Evolutionary conservation across 1,140 invertebrate genomes (phyloP).

Genomic region (Brachionus angularis): DNA sequence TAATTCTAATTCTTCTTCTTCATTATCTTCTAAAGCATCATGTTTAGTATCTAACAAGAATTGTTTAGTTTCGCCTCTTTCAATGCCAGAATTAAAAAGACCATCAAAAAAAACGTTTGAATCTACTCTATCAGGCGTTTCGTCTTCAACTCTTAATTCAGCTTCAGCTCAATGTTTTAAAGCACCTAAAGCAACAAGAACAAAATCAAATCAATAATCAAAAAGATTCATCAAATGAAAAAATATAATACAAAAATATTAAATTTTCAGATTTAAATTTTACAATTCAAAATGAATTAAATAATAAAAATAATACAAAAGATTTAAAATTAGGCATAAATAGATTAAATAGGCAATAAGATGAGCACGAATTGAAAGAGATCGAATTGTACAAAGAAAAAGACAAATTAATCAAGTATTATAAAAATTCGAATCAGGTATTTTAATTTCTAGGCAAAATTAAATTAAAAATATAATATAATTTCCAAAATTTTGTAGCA

Average conservation of each 20-base stretch:
- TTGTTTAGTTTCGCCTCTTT: too few species aligned
- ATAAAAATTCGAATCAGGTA: slow-evolving; percentile 5
- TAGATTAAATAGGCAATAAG: background rate
- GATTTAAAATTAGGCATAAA: background rate
- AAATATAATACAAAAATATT: too few species aligned
- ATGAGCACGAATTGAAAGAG: background rate
- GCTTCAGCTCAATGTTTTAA: background rate
- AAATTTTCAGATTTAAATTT: background rate
- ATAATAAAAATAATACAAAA: too few species aligned
- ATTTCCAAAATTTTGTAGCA: too few species aligned
- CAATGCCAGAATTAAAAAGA: too few species aligned
- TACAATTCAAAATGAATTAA: background rate
- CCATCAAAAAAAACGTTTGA: too few species aligned
- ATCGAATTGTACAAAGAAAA: background rate
- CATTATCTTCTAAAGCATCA: too few species aligned
- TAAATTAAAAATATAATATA: too few species aligned
- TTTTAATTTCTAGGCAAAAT: too few species aligned
- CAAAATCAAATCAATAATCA: background rate
- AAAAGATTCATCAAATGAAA: too few species aligned
- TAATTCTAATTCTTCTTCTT: background rate
- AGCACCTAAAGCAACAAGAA: background rate
- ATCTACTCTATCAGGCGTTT: background rate
- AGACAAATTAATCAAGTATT: slow-evolving; percentile 7
- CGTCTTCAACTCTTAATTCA: slow-evolving; percentile 14
- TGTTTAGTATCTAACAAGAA: too few species aligned